These are phyloP conservation scores for Epirrhoe alternata DNA, from an alignment of 2,888 invertebrate species.

Conservation along the genomic window DNA sequence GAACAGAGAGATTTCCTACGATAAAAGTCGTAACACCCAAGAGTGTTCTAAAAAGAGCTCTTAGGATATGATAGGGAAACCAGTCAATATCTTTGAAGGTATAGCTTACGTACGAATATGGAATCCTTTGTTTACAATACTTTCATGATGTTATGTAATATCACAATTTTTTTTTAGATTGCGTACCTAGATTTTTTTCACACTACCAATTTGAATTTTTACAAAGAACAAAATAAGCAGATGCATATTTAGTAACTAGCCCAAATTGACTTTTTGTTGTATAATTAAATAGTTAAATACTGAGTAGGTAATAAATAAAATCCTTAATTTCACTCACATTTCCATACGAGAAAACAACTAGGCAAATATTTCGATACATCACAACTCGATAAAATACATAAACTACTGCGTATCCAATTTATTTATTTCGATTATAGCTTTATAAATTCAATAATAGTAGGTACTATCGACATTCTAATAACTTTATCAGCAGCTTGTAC, in stretches of 20 bases:
- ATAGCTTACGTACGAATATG: constrained; percentile 38
- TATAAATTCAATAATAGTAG: constrained; percentile 20
- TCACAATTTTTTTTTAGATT: background rate
- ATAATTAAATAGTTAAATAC: too few relatives aligned
- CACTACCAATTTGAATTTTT: background rate
- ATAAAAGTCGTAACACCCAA: constrained; percentile 83
- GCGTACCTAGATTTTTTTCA: background rate
- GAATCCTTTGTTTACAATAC: constrained; percentile 41
- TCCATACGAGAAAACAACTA: background rate
- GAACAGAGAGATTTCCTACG: constrained; percentile 82
- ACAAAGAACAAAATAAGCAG: too few relatives aligned
- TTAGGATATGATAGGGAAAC: constrained; percentile 66
- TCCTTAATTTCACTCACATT: background rate
- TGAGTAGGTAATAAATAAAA: too few relatives aligned
- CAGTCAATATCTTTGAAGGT: constrained; percentile 39
- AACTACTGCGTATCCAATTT: background rate
- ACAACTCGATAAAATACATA: background rate
- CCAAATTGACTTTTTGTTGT: too few relatives aligned
- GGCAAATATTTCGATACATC: background rate
- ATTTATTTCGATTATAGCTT: constrained; percentile 2
- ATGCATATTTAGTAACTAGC: too few relatives aligned
- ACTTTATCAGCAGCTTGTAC: constrained; percentile 30
- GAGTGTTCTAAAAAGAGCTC: constrained; percentile 79
- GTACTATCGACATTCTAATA: constrained; percentile 20
- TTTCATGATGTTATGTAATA: background rate